Conservation (phyloP, 1,140 invertebrate genomes). For the Lepidurus arcticus region DNA sequence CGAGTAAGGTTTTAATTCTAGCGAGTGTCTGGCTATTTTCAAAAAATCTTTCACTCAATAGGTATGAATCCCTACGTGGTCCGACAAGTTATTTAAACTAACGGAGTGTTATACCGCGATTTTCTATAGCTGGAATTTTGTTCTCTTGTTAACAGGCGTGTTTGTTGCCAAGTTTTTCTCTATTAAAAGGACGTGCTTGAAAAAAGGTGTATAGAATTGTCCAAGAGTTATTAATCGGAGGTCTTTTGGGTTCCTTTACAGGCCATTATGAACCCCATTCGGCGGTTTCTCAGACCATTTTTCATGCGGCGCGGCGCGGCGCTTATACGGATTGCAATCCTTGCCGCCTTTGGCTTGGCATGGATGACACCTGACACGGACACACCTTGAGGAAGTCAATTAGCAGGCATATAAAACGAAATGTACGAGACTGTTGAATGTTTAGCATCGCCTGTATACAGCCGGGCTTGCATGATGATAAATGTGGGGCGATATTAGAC, state of each 20-base stretch:
- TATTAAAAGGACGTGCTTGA: not conserved
- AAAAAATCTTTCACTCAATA: too few relatives aligned
- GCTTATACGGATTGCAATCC: not conserved
- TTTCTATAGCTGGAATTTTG: not conserved
- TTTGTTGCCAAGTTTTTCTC: constrained; percentile 22
- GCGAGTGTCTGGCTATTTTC: too few relatives aligned
- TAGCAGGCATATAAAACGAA: not conserved
- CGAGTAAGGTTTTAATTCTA: too few relatives aligned
- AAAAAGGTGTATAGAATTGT: constrained; percentile 15
- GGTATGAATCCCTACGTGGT: too few relatives aligned
- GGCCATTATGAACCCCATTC: not conserved
- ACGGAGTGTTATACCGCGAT: too few relatives aligned
- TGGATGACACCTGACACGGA: not conserved
- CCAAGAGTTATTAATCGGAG: constrained; percentile 14
- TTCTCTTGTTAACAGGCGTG: not conserved
- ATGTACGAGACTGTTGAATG: not conserved
- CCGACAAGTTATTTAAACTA: too few relatives aligned
- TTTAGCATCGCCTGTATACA: not conserved
- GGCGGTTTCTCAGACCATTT: constrained; percentile 18
- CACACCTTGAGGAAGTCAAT: constrained; percentile 17
- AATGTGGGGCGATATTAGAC: not conserved
- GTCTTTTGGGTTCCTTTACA: not conserved
- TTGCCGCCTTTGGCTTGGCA: not conserved
- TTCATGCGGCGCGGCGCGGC: not conserved
- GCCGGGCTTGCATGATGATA: not conserved